phyloP scores from a whole-genome alignment of 2,888 invertebrate species.

The Zygogramma bicolorata region DNA sequence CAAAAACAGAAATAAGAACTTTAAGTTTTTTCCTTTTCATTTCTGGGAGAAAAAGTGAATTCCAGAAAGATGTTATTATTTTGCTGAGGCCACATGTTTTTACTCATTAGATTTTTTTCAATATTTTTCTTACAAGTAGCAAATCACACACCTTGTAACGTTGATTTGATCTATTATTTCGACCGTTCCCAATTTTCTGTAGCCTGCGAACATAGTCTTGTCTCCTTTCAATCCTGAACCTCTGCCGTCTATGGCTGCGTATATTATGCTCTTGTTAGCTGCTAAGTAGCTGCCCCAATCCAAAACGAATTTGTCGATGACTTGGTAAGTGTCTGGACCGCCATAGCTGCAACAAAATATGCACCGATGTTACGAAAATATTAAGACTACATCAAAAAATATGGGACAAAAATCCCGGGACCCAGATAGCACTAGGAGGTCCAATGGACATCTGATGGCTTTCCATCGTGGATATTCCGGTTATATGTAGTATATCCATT shows the following conservation, averaged over 20 bases:
- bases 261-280: conserved; percentile 85
- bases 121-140: too few relatives aligned
- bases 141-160: conserved; percentile 80
- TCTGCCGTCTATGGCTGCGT: conserved; percentile 90
- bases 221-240: conserved; percentile 91
- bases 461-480: too few relatives aligned
- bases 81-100: too few relatives aligned
- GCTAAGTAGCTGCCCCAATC: conserved; percentile 92
- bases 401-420: too few relatives aligned
- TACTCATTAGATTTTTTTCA: too few relatives aligned
- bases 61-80: too few relatives aligned
- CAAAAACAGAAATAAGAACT: too few relatives aligned
- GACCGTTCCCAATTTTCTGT: conserved; percentile 86
- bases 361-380: background rate
- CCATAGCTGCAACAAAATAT: conserved; percentile 77
- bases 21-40: too few relatives aligned
- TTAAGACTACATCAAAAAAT: background rate
- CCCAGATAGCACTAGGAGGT: too few relatives aligned
- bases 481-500: too few relatives aligned
- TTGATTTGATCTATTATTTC: conserved; percentile 93
- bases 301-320: conserved; percentile 83
- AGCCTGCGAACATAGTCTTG: conserved; percentile 83
- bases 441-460: too few relatives aligned
- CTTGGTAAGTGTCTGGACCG: conserved; percentile 90
- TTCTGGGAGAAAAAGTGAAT: too few relatives aligned